These are phyloP conservation scores for Metopolophium dirhodum DNA, from an alignment of 1,140 invertebrate species.

Conservation along the genomic window DNA sequence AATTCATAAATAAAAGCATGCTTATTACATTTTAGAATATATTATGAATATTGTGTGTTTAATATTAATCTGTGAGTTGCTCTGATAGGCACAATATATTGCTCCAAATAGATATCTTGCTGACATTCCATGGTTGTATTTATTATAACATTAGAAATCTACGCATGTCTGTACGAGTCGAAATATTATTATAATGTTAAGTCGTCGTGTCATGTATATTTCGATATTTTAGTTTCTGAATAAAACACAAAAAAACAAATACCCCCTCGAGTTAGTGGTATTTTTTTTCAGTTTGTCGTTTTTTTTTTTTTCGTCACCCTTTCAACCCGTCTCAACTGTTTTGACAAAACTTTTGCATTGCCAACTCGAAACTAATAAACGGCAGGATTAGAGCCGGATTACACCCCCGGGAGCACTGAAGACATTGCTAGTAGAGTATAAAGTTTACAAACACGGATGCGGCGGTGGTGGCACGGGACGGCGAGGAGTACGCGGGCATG, in stretches of 20 bases:
- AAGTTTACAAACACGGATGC: slow-evolving; percentile 7
- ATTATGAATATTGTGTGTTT: not conserved
- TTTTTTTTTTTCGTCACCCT: slow-evolving; percentile 19
- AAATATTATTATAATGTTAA: not conserved
- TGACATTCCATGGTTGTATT: not conserved
- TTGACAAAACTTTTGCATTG: slow-evolving; percentile 30
- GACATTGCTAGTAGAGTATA: slow-evolving; percentile 19
- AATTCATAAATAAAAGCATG: not conserved
- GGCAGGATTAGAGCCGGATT: slow-evolving; percentile 42
- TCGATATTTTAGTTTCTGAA: not conserved
- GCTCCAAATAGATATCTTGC: too few species aligned
- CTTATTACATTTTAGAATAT: not conserved
- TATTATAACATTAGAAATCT: not conserved
- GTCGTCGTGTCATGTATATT: not conserved
- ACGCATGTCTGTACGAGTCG: not conserved
- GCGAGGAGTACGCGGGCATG: not conserved
- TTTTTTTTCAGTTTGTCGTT: not conserved
- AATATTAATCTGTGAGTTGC: not conserved
- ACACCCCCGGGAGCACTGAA: slow-evolving; percentile 46
- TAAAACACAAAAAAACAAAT: not conserved
- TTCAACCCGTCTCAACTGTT: not conserved
- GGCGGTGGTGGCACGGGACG: not conserved
- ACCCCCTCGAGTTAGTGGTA: not conserved
- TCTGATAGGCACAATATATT: not conserved
- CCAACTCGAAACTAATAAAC: slow-evolving; percentile 54